phyloP scores from a whole-genome alignment of 2,888 invertebrate species.

The Trichogramma dendrolimi region DNA sequence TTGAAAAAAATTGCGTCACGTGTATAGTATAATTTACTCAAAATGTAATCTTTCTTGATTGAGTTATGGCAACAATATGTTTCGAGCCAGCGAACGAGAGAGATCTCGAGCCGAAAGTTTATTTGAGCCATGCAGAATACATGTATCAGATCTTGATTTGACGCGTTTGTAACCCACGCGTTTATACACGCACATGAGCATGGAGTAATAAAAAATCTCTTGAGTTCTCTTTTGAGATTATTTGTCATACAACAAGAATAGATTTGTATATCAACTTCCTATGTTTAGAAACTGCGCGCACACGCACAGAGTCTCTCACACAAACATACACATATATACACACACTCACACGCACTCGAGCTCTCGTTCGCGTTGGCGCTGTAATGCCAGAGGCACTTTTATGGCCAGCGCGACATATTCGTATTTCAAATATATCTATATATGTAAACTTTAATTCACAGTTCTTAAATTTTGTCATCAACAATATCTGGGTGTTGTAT shows the following conservation, averaged over 20 bases:
- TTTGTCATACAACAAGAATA: conserved; percentile 45
- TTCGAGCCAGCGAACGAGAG: too few relatives aligned
- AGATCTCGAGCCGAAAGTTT: too few relatives aligned
- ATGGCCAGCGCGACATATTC: conserved; percentile 24
- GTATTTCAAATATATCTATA: not conserved
- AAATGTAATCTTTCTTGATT: too few relatives aligned
- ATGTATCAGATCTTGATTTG: not conserved
- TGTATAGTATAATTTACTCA: too few relatives aligned
- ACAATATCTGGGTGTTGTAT: conserved; percentile 16
- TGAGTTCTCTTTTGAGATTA: conserved; percentile 36
- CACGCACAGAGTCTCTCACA: not conserved
- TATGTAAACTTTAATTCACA: conserved; percentile 26
- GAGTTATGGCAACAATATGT: too few relatives aligned
- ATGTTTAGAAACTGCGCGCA: conserved; percentile 38
- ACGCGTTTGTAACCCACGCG: not conserved
- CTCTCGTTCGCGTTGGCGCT: conserved; percentile 27
- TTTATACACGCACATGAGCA: too few relatives aligned
- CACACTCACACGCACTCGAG: not conserved
- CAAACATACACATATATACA: too few relatives aligned
- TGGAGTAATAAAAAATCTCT: not conserved
- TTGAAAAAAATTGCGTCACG: too few relatives aligned
- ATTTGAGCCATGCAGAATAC: too few relatives aligned
- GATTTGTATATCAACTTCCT: conserved; percentile 49
- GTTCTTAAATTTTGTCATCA: conserved; percentile 24
- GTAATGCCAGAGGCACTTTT: conserved; percentile 23